Conservation (phyloP, 1,140 invertebrate genomes). For the Neodiprion pinetum region DNA sequence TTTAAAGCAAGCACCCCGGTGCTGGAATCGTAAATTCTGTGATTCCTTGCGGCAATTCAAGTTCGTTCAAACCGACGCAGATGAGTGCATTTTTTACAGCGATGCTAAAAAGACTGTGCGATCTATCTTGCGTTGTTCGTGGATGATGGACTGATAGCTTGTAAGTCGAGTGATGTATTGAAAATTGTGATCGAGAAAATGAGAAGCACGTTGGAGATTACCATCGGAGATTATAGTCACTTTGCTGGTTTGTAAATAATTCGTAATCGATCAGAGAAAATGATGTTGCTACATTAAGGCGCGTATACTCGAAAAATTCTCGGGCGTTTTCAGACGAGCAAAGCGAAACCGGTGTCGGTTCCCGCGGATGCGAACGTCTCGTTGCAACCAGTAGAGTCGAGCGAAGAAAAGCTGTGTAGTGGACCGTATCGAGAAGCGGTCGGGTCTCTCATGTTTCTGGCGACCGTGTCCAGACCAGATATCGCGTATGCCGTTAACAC, state of each 20-base stretch:
- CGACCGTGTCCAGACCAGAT: conserved; percentile 42
- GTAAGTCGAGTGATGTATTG: conserved; percentile 8
- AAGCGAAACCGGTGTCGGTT: conserved; percentile 11
- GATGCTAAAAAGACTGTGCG: conserved; percentile 32
- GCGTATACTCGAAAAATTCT: conserved; percentile 14
- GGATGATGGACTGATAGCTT: conserved; percentile 11
- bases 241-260: conserved; percentile 15
- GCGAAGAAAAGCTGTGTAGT: neutral
- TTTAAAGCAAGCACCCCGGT: too few relatives aligned
- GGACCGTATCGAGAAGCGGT: conserved; percentile 35
- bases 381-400: conserved; percentile 1
- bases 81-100: neutral
- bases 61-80: conserved; percentile 15
- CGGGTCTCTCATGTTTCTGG: conserved; percentile 43
- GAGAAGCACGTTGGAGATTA: conserved; percentile 19
- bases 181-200: neutral
- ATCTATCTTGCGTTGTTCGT: conserved; percentile 12
- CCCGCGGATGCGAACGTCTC: conserved; percentile 15
- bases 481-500: conserved; percentile 42
- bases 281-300: conserved; percentile 17
- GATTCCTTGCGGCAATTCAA: conserved; percentile 12
- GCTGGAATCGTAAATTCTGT: conserved; percentile 41
- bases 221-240: conserved; percentile 9
- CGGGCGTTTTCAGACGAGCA: conserved; percentile 3
- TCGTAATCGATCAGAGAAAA: conserved; percentile 9